A percentile compares a stretch with the other conserved stretches of the same genome.
These are phyloP conservation scores for Dinocampus coccinellae DNA, from an alignment of 2,888 invertebrate genomes.

Conservation along the genomic window DNA sequence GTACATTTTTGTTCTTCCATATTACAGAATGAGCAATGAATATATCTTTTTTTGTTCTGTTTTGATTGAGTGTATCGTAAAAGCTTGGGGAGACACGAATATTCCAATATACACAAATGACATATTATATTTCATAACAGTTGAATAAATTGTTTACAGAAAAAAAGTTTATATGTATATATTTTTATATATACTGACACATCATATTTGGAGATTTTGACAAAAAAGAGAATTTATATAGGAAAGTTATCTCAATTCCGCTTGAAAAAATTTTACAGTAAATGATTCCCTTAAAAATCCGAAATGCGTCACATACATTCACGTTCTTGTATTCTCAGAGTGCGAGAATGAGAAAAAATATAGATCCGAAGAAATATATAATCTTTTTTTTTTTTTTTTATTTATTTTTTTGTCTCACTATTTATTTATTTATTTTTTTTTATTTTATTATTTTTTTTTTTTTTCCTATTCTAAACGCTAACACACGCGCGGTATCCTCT, in stretches of 20 bases:
- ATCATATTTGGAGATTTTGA: neutral
- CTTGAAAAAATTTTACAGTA: neutral
- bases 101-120: neutral
- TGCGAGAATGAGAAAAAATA: slow-evolving; percentile 16
- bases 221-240: neutral
- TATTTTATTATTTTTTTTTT: too few relatives aligned
- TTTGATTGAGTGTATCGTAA: neutral
- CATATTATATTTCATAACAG: neutral
- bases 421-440: too few relatives aligned
- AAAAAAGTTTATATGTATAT: neutral
- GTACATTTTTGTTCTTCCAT: neutral
- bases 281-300: neutral
- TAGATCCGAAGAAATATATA: neutral
- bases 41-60: neutral
- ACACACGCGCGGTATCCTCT: neutral
- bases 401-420: neutral
- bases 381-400: slow-evolving; percentile 15
- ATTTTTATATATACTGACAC: too few relatives aligned
- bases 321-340: slow-evolving; percentile 3
- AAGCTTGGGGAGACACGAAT: neutral
- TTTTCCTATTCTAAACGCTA: neutral
- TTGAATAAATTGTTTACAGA: neutral
- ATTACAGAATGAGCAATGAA: neutral
- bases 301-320: neutral
- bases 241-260: neutral